Base-by-base conservation (phyloP, 2,888 invertebrate genomes). In the Zeuzera pyrina region DNA sequence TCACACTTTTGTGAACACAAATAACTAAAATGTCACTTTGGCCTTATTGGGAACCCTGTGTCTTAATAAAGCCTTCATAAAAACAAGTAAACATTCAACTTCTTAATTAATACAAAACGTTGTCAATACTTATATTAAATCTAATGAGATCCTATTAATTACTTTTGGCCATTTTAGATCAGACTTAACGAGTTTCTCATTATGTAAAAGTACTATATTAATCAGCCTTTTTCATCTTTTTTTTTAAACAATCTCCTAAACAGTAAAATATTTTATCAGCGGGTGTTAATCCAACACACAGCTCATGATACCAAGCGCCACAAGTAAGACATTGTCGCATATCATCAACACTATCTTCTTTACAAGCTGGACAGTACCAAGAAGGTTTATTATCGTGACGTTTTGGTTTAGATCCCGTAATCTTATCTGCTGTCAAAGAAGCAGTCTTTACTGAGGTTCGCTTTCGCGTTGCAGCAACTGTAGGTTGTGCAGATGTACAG, bases 271-370 rank as follows among this genome's bases (percentile, higher is more conserved):
- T 40, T 37, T 41, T 39, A 34, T 41, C 38, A 38, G 37, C 38
- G 31, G 36, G 37, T 36, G 39, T 45, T 35, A 42, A 36, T 36
- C 41, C 41, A 41, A 45, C 36, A 39, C 38, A 42, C 41, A 39
- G 13, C 41, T 42, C 41, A 37, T 45, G 41, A 39, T 45, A 42
- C 41, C 42, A 46, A 38, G 43, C 39, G 30, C 34, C 38, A 41
- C 43, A 41, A 39, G 33, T 35, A 30, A 36, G 12, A 5, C 10
- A 24, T 12, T 22, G 23, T 24, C 16, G 4, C 16, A 16, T 16
- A 4, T 16, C 16, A 5, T 16, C 16, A 4, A 16, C 7, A 5
- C 16, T 16, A 7, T 16, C 16, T 16, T 16, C 16, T 16, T 16
- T 4, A 16, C 16, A 16, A 5, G 16, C 16, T 7, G 16, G 5